Percentiles rank a stretch among this genome's conserved stretches.
Conservation (phyloP, 2,113 vertebrate genomes). For the Anguilla rostrata region DNA sequence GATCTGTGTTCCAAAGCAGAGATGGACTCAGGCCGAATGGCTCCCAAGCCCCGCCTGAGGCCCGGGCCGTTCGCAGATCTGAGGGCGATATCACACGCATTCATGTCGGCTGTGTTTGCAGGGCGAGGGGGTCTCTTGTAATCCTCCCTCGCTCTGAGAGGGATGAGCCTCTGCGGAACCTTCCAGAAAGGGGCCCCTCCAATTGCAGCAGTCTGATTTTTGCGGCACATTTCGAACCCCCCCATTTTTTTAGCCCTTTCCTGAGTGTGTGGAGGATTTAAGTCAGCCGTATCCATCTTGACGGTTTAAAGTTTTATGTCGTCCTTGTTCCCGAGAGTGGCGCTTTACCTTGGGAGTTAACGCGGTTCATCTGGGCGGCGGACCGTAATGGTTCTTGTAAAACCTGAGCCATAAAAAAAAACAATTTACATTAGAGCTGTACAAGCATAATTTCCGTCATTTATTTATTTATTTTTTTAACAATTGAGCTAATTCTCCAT, state of each 20-base stretch:
- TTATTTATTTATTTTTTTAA: too few relatives aligned
- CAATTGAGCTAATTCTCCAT: neutral
- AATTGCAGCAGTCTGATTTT: neutral
- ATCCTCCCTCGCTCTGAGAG: neutral
- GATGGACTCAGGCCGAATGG: neutral
- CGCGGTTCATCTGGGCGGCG: neutral
- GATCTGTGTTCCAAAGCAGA: slow-evolving; percentile 12
- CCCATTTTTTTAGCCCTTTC: neutral
- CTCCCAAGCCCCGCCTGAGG: neutral
- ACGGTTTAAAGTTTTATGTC: neutral
- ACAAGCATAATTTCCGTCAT: neutral
- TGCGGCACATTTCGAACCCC: neutral
- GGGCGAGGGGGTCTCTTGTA: neutral
- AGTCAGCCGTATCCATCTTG: neutral
- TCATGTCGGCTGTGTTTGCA: neutral
- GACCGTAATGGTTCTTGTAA: neutral
- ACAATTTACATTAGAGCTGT: neutral
- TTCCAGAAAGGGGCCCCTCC: neutral
- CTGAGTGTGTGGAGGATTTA: neutral
- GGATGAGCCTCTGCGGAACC: neutral
- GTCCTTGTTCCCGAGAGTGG: neutral
- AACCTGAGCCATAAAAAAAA: neutral
- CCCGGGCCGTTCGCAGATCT: neutral
- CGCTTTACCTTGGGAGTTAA: neutral
- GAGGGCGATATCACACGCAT: neutral